These are phyloP conservation scores for Coryphaenoides rupestris DNA, from an alignment of 2,113 vertebrate species.

Conservation along the genomic window DNA sequence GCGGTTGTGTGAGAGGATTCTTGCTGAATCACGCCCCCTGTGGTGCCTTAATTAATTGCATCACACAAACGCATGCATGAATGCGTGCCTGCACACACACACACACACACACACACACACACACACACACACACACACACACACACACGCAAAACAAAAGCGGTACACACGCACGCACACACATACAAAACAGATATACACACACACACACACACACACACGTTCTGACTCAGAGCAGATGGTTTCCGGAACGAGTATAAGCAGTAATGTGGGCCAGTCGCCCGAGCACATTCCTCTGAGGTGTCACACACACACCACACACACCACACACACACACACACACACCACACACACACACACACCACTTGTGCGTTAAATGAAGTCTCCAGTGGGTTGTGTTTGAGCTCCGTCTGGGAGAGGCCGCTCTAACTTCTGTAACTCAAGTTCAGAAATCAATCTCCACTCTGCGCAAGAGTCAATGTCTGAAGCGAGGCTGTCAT, in stretches of 20 bases:
- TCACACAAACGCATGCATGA: background rate
- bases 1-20: background rate
- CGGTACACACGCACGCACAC: slow-evolving; percentile 18
- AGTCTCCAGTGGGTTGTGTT: no score
- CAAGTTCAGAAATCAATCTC: no score
- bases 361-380: no score
- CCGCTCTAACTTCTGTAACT: no score
- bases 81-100: background rate
- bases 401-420: no score
- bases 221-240: slow-evolving; percentile 49
- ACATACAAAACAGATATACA: background rate
- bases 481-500: no score
- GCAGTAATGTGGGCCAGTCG: background rate
- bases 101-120: background rate
- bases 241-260: slow-evolving; percentile 21
- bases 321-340: no score
- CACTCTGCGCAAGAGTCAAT: no score
- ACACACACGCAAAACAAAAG: background rate
- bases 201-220: slow-evolving; percentile 2
- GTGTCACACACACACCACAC: background rate
- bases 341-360: no score
- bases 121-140: slow-evolving; percentile 6
- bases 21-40: slow-evolving; percentile 28
- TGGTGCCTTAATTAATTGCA: slow-evolving; percentile 22
- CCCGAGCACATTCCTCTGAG: slow-evolving; percentile 12